Evolutionary conservation across 2,797 vertebrate species (phyloP).

Genomic region (Xiphorhynchus erythropygius): DNA sequence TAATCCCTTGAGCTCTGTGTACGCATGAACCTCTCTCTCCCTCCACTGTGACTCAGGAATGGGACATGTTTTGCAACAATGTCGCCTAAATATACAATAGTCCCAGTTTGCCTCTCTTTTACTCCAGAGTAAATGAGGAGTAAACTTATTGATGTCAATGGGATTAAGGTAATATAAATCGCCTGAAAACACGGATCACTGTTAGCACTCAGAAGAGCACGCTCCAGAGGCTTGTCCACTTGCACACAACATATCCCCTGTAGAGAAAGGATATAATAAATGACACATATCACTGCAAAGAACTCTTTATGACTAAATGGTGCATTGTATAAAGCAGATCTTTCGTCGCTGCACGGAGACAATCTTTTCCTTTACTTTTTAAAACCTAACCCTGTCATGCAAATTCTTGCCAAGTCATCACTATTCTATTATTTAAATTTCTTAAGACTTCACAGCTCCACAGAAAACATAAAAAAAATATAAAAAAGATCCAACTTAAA

Average conservation of each 20-base stretch:
- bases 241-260: background rate
- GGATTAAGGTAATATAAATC: conserved; percentile 40
- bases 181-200: conserved; percentile 1
- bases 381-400: background rate
- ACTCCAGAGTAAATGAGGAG: conserved; percentile 17
- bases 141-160: conserved; percentile 20
- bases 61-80: background rate
- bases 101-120: background rate
- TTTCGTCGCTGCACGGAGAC: background rate
- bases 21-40: background rate
- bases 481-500: background rate
- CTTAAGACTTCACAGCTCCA: background rate
- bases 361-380: background rate
- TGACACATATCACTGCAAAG: background rate
- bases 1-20: background rate
- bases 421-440: background rate
- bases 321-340: background rate
- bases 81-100: background rate
- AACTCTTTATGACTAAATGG: background rate
- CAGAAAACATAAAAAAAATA: background rate
- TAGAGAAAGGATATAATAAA: background rate
- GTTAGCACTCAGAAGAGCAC: conserved; percentile 1
- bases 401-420: background rate
- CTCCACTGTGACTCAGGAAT: background rate
- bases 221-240: background rate